phyloP scores from a whole-genome alignment of 1,140 invertebrate species.

The Paramacrobiotus metropolitanus region DNA sequence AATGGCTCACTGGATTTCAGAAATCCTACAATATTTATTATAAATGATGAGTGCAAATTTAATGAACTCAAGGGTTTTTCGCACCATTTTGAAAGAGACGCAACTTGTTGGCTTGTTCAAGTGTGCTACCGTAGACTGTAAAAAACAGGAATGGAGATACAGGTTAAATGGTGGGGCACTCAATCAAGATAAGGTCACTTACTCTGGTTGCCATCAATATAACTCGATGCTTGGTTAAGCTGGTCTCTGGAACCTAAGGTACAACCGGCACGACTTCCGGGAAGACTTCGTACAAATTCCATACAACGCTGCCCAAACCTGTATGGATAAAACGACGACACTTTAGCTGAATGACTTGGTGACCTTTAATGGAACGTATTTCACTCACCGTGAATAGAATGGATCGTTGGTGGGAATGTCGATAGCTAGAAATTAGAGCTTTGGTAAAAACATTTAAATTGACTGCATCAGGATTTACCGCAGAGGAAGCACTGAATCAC shows the following conservation, averaged over 20 bases:
- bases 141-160: neutral
- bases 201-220: slow-evolving; percentile 36
- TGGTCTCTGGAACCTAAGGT: slow-evolving; percentile 53
- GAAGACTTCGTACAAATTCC: neutral
- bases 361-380: no score
- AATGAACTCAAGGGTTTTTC: neutral
- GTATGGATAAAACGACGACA: no score
- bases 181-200: neutral
- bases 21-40: no score
- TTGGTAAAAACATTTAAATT: neutral
- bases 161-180: neutral
- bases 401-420: no score
- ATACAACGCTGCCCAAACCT: neutral
- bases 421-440: no score
- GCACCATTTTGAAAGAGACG: neutral
- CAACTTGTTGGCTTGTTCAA: neutral
- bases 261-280: neutral
- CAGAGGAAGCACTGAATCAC: no score
- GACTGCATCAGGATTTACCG: neutral
- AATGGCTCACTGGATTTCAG: no score
- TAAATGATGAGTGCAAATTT: no score
- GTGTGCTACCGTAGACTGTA: neutral
- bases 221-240: slow-evolving; percentile 75
- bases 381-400: no score
- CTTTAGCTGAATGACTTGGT: no score